Evolutionary conservation across 1,140 invertebrate genomes (phyloP).

Genomic region (Halyomorpha halys): DNA sequence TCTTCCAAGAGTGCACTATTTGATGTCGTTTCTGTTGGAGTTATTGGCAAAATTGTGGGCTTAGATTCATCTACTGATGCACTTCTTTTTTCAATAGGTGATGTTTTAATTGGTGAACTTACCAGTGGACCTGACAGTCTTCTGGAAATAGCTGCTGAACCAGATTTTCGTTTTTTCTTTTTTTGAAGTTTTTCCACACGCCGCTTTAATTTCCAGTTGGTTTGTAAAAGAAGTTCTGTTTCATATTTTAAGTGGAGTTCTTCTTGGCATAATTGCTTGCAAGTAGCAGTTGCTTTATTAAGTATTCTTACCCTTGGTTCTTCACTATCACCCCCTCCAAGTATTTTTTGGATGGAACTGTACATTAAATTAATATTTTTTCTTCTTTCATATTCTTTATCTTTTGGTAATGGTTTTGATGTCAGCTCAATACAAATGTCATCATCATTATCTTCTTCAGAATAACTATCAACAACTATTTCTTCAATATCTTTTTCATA

Average conservation of each 20-base stretch:
- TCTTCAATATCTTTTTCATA: slow-evolving; percentile 13
- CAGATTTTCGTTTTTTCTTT: background rate
- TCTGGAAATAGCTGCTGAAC: background rate
- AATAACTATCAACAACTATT: background rate
- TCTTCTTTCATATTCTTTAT: background rate
- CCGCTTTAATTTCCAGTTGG: background rate
- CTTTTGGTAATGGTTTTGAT: background rate
- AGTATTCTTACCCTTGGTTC: background rate
- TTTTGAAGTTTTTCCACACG: background rate
- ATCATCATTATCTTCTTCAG: background rate
- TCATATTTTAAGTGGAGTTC: slow-evolving; percentile 1
- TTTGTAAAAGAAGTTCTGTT: background rate
- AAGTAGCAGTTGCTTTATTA: background rate
- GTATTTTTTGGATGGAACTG: too few relatives aligned
- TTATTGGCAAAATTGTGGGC: background rate
- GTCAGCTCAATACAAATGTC: background rate
- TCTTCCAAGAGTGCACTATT: too few relatives aligned
- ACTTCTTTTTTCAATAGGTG: background rate
- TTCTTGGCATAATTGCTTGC: background rate
- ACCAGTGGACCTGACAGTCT: background rate
- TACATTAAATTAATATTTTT: too few relatives aligned
- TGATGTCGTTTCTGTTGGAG: too few relatives aligned
- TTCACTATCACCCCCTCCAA: too few relatives aligned
- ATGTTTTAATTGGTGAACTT: background rate
- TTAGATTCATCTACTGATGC: slow-evolving; percentile 4